Evolutionary conservation across 2,888 invertebrate genomes (phyloP).

Genomic region (Erpobdella octoculata): DNA sequence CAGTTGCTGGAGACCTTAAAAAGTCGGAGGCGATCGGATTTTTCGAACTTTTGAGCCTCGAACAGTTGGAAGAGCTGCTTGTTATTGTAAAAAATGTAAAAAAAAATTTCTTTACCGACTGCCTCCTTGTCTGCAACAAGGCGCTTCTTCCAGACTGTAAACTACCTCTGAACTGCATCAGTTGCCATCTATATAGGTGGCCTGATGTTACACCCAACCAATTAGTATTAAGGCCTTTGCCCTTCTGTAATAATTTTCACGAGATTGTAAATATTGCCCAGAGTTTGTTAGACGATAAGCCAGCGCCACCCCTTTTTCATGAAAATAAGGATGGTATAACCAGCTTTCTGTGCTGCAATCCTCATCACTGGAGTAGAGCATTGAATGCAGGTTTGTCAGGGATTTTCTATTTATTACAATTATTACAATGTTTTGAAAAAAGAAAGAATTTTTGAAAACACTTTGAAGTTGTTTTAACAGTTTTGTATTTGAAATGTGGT

Average conservation of each 20-base stretch:
- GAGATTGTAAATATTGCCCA: slow-evolving; percentile 1
- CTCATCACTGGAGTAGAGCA: slow-evolving; percentile 6
- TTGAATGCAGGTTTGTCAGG: neutral
- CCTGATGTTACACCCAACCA: neutral
- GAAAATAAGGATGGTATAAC: neutral
- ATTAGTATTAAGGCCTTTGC: slow-evolving; percentile 3
- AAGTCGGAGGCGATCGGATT: slow-evolving; percentile 8
- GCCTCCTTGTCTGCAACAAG: neutral
- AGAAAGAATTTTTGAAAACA: too few relatives aligned
- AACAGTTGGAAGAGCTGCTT: neutral
- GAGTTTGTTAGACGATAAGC: neutral
- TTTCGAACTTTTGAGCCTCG: neutral
- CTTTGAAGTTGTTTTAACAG: too few relatives aligned
- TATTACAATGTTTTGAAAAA: too few relatives aligned
- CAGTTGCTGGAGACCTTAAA: neutral
- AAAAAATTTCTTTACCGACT: neutral
- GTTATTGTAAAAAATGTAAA: slow-evolving; percentile 2
- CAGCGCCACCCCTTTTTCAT: neutral
- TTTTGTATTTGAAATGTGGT: too few relatives aligned
- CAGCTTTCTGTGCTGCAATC: neutral
- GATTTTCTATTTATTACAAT: too few relatives aligned
- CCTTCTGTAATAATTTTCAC: slow-evolving; percentile 14
- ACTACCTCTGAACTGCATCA: slow-evolving; percentile 1
- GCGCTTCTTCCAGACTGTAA: neutral
- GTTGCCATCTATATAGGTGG: slow-evolving; percentile 18